phyloP scores from a whole-genome alignment of 2,888 invertebrate genomes.

The Baccha elongata region DNA sequence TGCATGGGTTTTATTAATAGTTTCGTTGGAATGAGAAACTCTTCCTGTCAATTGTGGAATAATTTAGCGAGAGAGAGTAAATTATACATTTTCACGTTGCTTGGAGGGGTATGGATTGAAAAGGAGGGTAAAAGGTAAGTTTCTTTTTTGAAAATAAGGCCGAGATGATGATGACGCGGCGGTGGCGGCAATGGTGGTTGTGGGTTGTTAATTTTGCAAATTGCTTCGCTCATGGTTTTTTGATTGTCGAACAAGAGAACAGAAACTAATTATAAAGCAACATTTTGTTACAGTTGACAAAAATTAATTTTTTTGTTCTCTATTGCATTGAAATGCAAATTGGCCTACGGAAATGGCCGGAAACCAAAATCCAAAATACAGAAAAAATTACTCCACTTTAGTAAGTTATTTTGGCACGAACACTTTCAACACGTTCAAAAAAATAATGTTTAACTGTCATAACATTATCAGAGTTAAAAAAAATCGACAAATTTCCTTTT shows the following conservation, averaged over 20 bases:
- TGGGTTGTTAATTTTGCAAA: slow-evolving; percentile 60
- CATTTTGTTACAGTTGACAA: slow-evolving; percentile 40
- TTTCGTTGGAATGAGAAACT: slow-evolving; percentile 55
- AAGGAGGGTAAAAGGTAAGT: not conserved
- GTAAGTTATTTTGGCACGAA: no score
- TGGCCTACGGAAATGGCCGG: not conserved
- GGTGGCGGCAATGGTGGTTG: no score
- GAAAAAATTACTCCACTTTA: no score
- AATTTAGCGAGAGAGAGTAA: slow-evolving; percentile 67
- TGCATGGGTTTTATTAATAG: slow-evolving; percentile 71
- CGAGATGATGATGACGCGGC: slow-evolving; percentile 39
- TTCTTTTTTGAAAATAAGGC: slow-evolving; percentile 40
- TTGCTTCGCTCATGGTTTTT: slow-evolving; percentile 43
- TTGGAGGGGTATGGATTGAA: not conserved
- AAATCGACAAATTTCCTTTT: no score
- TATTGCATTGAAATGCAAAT: slow-evolving; percentile 34
- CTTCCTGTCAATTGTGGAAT: slow-evolving; percentile 73
- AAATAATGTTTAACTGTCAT: no score
- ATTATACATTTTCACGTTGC: slow-evolving; percentile 55
- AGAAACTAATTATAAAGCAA: slow-evolving; percentile 58
- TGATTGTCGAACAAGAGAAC: slow-evolving; percentile 11
- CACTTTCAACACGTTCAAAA: no score
- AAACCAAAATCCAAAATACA: no score
- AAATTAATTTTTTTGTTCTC: slow-evolving; percentile 1
- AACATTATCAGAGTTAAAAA: no score